Conservation (phyloP, 2,888 invertebrate genomes). For the Ernsta delagoae region DNA sequence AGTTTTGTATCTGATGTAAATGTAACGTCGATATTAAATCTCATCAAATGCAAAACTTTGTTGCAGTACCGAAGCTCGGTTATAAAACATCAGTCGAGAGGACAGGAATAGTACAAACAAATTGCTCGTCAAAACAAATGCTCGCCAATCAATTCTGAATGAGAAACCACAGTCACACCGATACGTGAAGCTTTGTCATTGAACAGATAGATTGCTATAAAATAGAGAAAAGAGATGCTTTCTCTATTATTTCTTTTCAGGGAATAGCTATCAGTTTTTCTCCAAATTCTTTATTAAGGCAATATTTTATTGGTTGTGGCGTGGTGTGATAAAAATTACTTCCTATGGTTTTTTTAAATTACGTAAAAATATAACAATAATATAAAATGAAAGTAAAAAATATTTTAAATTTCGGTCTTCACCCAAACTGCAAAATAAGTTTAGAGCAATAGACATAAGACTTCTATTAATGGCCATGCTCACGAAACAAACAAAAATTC, state of each 20-base stretch:
- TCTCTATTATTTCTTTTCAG: background rate
- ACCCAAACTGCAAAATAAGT: too few species aligned
- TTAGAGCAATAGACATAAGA: too few species aligned
- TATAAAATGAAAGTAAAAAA: too few species aligned
- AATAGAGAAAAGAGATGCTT: background rate
- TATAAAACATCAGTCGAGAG: slow-evolving; percentile 20
- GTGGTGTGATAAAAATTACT: too few species aligned
- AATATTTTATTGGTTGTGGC: too few species aligned
- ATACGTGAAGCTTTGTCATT: slow-evolving; percentile 10
- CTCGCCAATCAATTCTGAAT: slow-evolving; percentile 27
- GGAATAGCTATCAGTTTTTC: background rate
- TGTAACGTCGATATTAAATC: background rate
- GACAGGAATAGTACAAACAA: background rate
- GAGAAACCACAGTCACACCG: slow-evolving; percentile 22
- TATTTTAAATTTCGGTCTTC: too few species aligned
- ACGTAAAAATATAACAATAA: too few species aligned
- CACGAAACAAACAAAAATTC: background rate
- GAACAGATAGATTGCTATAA: background rate
- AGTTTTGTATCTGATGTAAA: too few species aligned
- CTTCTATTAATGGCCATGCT: too few species aligned
- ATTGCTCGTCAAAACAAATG: slow-evolving; percentile 8
- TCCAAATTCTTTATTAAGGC: too few species aligned
- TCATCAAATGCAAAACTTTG: background rate
- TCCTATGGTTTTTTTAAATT: too few species aligned
- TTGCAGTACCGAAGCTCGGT: slow-evolving; percentile 6